Evolutionary conservation across 2,113 vertebrate genomes (phyloP), one percentile per base, ranked within the genome.

Genomic region (Toxotes jaculatrix): DNA sequence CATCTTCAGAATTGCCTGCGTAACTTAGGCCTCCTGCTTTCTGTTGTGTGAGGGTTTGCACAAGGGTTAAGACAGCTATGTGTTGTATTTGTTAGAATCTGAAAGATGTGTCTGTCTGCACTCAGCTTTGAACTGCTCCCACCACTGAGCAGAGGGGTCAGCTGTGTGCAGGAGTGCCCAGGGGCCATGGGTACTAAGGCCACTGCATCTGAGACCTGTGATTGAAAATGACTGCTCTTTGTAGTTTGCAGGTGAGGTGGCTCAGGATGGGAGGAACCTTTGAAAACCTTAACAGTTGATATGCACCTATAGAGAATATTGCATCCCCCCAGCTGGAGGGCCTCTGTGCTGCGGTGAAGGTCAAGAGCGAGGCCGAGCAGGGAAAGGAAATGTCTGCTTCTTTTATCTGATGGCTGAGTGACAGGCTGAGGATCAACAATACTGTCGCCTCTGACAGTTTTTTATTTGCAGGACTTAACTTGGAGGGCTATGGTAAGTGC

Each of bases 161-260:
- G 79, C 38, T 0, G 0, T 75, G 43, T 77, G 83, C 63, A 85
- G 74, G 27, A 79, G 72, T 55, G 83, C 72, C 88, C 83, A 17
- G 49, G 66, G 79, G 89, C 83, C 27, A 74, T 40, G 61, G 74
- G 67, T n/a, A 60, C 68, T 27, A 66, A 80, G 85, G 83, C 83
- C 85, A 70, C 32, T 53, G 75, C 83, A 77, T 83, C 83, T 32
- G 78, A 82, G 83, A 86, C 74, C 79, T 70, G 34, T 76, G 85
- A 88, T 69, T 83, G 84, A 86, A 92, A 90, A 84, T 27, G 55
- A 31, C 66, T 78, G 68, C 31, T 89, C 85, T 92, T 90, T 92
- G 85, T 85, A 85, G 80, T 80, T 40, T 36, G 31, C 57, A 64
- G 80, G 79, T 62, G 64, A 85, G 85, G 43, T 38, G 59, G 53